Base-by-base conservation (phyloP, 1,140 invertebrate species). In the Tigriopus japonicus region DNA sequence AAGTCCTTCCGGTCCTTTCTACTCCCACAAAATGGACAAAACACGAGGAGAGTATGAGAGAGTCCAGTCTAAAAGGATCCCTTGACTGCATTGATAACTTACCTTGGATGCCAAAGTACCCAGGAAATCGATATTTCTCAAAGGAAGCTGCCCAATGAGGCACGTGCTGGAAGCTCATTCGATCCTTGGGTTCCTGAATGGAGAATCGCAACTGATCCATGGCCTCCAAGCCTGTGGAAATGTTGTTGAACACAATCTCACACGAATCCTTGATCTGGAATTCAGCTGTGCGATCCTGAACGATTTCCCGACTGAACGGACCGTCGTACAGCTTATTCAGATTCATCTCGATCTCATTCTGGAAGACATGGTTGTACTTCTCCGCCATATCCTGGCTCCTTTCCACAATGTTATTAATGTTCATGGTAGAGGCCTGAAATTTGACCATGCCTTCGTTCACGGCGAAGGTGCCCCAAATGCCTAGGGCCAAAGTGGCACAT, bases 401-500 rank as follows among this genome's bases (percentile, higher is more conserved):
- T 12, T 19, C 14, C 15, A 59, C 24, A 21, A 59, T 40, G 15
- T 19, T 59, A 45, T n/a, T 15, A 9, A 59, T 59, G 15, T 59
- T 40, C 17, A 49, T n/a, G 14, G 58, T 59, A 17, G 58, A 42
- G 17, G 43, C 15, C 17, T 21, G 17, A 10, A 59, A 59, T 28
- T 59, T 28, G 17, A 17, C 75, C 67, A 93, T 73, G 10, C 87
- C 89, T 71, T 87, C 88, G 76, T 94, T 88, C 35, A 90, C 79
- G 70, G 91, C 86, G 69, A 93, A 87, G 73, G 93, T 94, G 42
- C 89, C 91, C 74, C 91, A 94, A 23, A 94, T 79, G 53, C 89
- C 87, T 59, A 85, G 77, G 55, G 72, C 75, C 49, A 79, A 68
- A 6, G 75, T 72, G 62, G 69, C 75, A 71, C 86, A 86, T 66